Percentiles rank a stretch among this genome's conserved stretches.
These are phyloP conservation scores for Nebria brevicollis DNA, from an alignment of 2,888 invertebrate species.

Conservation along the genomic window DNA sequence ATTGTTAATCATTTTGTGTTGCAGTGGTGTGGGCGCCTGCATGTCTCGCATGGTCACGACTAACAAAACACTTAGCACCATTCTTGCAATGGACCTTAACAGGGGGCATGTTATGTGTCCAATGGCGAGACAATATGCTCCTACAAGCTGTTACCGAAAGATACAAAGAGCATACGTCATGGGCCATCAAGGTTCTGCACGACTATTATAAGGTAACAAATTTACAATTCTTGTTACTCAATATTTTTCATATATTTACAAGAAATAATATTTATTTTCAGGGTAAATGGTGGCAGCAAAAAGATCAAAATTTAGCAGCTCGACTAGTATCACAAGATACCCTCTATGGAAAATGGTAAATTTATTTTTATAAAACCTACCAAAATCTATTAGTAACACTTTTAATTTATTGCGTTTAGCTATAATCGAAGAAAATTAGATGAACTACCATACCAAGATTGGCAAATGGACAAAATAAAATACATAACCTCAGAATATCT, in stretches of 20 bases:
- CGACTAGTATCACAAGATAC: slow-evolving; percentile 69
- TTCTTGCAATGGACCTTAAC: slow-evolving; percentile 72
- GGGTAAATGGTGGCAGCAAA: slow-evolving; percentile 70
- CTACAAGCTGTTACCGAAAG: slow-evolving; percentile 71
- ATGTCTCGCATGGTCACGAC: slow-evolving; percentile 74
- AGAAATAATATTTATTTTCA: slow-evolving; percentile 55
- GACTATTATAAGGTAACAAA: slow-evolving; percentile 70
- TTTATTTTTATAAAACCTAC: not conserved
- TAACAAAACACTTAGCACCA: slow-evolving; percentile 73
- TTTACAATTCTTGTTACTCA: slow-evolving; percentile 13
- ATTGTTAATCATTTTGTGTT: slow-evolving; percentile 23
- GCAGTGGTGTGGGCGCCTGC: slow-evolving; percentile 77
- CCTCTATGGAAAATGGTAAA: slow-evolving; percentile 61
- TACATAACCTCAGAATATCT: slow-evolving; percentile 76
- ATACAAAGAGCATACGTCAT: slow-evolving; percentile 67
- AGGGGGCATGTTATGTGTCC: slow-evolving; percentile 69
- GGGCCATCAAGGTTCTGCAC: slow-evolving; percentile 65
- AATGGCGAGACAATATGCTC: slow-evolving; percentile 73
- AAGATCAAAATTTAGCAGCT: slow-evolving; percentile 68
- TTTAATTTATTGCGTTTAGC: slow-evolving; percentile 62
- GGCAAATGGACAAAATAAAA: slow-evolving; percentile 69
- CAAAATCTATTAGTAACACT: not conserved
- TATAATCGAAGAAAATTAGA: slow-evolving; percentile 83
- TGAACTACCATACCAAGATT: slow-evolving; percentile 83
- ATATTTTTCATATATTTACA: not conserved